Evolutionary conservation across 1,140 invertebrate species (phyloP).

Genomic region (Rhopalosiphum maidis): DNA sequence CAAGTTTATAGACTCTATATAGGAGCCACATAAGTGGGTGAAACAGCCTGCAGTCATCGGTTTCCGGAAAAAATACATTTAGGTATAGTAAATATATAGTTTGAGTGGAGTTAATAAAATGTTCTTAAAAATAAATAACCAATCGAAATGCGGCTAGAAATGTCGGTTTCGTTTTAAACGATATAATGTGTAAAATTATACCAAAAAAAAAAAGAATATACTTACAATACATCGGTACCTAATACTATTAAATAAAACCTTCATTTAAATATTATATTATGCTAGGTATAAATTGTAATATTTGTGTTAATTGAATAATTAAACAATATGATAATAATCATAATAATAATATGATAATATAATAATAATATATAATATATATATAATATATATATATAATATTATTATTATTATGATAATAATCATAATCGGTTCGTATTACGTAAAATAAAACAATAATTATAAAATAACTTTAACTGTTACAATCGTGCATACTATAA

Average conservation of each 20-base stretch:
- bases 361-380: no score
- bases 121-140: conserved; percentile 11
- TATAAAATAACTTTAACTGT: background rate
- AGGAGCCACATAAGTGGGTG: background rate
- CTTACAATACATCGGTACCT: background rate
- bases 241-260: background rate
- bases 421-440: background rate
- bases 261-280: background rate
- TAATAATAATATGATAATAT: no score
- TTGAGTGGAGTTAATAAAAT: background rate
- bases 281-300: background rate
- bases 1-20: background rate
- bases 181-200: background rate
- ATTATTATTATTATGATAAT: no score
- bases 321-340: background rate
- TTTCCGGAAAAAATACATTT: background rate
- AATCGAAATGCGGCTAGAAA: background rate
- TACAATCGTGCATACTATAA: background rate
- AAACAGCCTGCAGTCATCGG: background rate
- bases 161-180: background rate
- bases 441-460: no score
- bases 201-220: background rate
- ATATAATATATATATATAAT: no score
- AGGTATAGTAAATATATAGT: background rate
- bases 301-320: background rate